A percentile compares a stretch with the other conserved stretches of the same genome.
phyloP scores from a whole-genome alignment of 1,140 invertebrate species.

The Tetranychus cinnabarinus region DNA sequence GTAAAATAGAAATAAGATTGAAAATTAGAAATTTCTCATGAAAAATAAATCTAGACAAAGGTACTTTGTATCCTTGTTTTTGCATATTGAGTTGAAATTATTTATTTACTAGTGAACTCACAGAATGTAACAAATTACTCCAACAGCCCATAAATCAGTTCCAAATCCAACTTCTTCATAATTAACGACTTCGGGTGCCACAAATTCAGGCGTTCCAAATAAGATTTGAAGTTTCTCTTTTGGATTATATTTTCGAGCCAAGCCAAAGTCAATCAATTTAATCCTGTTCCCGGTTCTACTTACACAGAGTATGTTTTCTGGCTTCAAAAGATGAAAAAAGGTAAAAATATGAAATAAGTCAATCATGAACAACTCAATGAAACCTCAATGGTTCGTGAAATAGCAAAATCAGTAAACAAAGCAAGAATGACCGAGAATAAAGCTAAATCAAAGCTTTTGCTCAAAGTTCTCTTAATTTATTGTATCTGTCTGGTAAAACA shows the following conservation, averaged over 20 bases:
- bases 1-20: not conserved
- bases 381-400: not conserved
- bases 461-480: too few relatives aligned
- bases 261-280: slow-evolving; percentile 92
- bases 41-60: not conserved
- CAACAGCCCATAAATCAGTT: slow-evolving; percentile 94
- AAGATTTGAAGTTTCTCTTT: slow-evolving; percentile 54
- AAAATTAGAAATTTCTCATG: not conserved
- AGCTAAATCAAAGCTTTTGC: too few relatives aligned
- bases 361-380: not conserved
- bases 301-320: slow-evolving; percentile 88
- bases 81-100: too few relatives aligned
- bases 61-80: not conserved
- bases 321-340: slow-evolving; percentile 47
- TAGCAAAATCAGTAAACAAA: not conserved
- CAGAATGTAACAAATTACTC: slow-evolving; percentile 91
- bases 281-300: slow-evolving; percentile 83
- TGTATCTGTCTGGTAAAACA: too few relatives aligned
- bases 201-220: slow-evolving; percentile 96
- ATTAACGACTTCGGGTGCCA: slow-evolving; percentile 93
- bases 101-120: slow-evolving; percentile 21
- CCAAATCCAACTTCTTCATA: slow-evolving; percentile 70
- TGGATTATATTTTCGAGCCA: slow-evolving; percentile 74
- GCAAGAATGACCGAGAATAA: too few relatives aligned
- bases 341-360: slow-evolving; percentile 49